Base-by-base conservation (phyloP, 2,888 invertebrate genomes). In the Acrocera orbiculus region DNA sequence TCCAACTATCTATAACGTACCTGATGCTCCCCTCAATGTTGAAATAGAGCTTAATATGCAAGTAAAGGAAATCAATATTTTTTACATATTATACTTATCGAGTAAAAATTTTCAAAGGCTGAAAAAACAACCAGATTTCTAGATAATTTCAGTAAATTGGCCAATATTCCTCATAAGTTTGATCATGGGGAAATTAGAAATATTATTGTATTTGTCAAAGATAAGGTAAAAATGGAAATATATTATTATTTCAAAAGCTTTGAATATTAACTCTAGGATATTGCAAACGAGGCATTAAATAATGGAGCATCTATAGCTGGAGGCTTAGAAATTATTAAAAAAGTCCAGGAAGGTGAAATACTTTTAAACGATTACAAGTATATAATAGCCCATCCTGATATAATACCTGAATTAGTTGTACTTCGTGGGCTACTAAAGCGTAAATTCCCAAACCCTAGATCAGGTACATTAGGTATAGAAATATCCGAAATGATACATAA, bases 11-110 rank as follows among this genome's bases (percentile, higher is more conserved):
- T 79, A 73, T 47, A 81, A 90, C 57, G 59, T 66, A 23, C 80
- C 83, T 0, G 65, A 77, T 53, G 76, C 82, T 0, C 59, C 70
- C 10, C 54, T 92, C 0, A 67, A 66, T 42, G 71, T 79, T 4
- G 60, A 68, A 23, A 63, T 90, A 36, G 87, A 90, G 53, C 55
- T 90, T 4, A 77, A 90, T 52, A 79, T 90, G 79, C 66, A 66
- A 42, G 58, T 42, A 28, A 28, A 10, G 4, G 16, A 16, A 27
- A 10, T n/a, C n/a, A n/a, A n/a, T n/a, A n/a, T n/a, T 25, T 25
- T n/a, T n/a, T n/a, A n/a, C n/a, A n/a, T n/a, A 25, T 10, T 25
- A 7, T 25, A n/a, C n/a, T 26, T 23, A n/a, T 6, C n/a, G n/a
- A 74, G 72, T 33, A 70, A 66, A 40, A 19, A 22, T 22, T n/a